Conservation (phyloP, 2,888 invertebrate genomes). For the Cetonia aurata region DNA sequence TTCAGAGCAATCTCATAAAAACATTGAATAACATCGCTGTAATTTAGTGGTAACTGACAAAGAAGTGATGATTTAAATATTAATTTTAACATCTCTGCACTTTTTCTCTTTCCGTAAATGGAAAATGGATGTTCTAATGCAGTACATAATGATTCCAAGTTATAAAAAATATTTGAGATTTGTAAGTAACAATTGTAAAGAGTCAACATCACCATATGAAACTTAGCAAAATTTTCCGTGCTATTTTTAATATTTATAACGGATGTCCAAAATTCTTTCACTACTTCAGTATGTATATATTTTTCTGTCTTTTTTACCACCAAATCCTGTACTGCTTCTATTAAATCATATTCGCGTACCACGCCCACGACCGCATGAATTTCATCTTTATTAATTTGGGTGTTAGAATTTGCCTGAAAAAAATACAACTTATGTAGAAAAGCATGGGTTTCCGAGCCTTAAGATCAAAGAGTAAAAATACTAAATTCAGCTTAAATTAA, state of each 20-base stretch:
- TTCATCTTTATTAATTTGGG: slow-evolving; percentile 58
- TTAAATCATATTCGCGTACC: slow-evolving; percentile 61
- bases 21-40: slow-evolving; percentile 77
- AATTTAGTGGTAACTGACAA: slow-evolving; percentile 78
- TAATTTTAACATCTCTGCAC: slow-evolving; percentile 73
- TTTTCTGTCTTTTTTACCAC: slow-evolving; percentile 71
- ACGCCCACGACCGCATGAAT: slow-evolving; percentile 60
- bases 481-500: not conserved
- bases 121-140: slow-evolving; percentile 66
- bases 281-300: slow-evolving; percentile 72
- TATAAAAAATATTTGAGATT: slow-evolving; percentile 70
- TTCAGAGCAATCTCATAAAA: slow-evolving; percentile 84
- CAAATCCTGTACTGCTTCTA: slow-evolving; percentile 63
- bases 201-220: slow-evolving; percentile 76
- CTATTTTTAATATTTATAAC: slow-evolving; percentile 71
- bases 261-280: slow-evolving; percentile 76
- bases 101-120: slow-evolving; percentile 70
- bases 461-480: not conserved
- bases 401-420: slow-evolving; percentile 46
- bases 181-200: slow-evolving; percentile 71
- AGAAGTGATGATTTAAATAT: slow-evolving; percentile 76
- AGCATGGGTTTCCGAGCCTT: not conserved
- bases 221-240: slow-evolving; percentile 74
- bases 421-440: slow-evolving; percentile 5
- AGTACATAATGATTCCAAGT: slow-evolving; percentile 70